Base-by-base conservation (phyloP, 2,888 invertebrate genomes). In the Pristionchus fissidentatus region DNA sequence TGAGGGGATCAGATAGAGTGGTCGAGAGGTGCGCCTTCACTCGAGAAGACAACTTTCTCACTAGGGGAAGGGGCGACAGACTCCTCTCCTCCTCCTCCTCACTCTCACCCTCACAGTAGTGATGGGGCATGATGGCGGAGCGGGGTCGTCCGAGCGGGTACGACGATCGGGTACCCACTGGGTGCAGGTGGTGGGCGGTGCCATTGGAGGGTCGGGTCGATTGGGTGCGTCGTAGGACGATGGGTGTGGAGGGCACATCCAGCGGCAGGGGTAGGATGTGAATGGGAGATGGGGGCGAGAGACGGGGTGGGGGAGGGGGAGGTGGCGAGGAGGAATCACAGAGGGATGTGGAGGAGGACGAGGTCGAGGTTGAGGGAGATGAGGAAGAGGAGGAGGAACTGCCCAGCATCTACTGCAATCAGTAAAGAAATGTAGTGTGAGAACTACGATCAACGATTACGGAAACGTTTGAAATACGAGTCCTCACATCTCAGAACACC, bases 1-100 rank as follows among this genome's bases (percentile, higher is more conserved):
- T 86, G 57, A 88, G 62, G 1, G 89, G 89, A 70, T 89, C 89
- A 55, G 86, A 86, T 22, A 89, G 85, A 82, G 86, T 86, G 13
- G 83, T 52, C 26, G 85, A 83, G 73, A 89, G 79, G 57, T 87
- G 86, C 55, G 86, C 84, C 80, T 86, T 87, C 66, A 89, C 86
- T 73, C 89, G 80, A 0, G 88, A 81, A 5, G 85, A 85, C 49
- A 87, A 86, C 1, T 86, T 86, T 38, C 89, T 84, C 41, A 88
- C 78, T 1, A 89, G 85, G 1, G 87, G 87, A 62, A 81, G 55
- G n/a, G 52, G 52, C 10, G 77, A 77, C 1, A 73, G 73, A 5
- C 77, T 38, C 38, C 46, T 49, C 52, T 38, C 66, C 22, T 81
- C 46, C 66, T 49, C 66, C 15, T 46, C 57, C 15, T 70, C 73